Percentiles rank a stretch among this genome's conserved stretches.
These are phyloP conservation scores for Sphenopsis melanotis DNA, from an alignment of 2,797 vertebrate species.

Conservation along the genomic window DNA sequence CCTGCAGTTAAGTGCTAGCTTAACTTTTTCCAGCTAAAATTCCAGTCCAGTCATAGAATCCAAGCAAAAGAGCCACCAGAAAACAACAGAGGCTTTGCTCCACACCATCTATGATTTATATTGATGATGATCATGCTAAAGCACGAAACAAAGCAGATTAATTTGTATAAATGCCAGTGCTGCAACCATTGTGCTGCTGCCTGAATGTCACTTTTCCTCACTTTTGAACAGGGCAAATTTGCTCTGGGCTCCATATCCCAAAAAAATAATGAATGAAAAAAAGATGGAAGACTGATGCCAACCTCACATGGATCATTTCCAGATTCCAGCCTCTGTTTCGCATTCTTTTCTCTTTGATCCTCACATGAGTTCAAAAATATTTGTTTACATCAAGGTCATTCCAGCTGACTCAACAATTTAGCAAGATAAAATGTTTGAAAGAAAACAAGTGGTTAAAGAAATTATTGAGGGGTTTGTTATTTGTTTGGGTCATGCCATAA, in stretches of 20 bases:
- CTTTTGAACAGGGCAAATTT: neutral
- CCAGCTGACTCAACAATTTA: slow-evolving; percentile 28
- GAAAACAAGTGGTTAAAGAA: slow-evolving; percentile 45
- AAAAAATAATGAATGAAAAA: slow-evolving; percentile 2
- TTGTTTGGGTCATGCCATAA: slow-evolving; percentile 27
- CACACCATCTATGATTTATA: neutral
- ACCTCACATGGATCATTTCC: neutral
- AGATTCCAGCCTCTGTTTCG: neutral
- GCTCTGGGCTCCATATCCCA: neutral
- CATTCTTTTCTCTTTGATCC: slow-evolving; percentile 28
- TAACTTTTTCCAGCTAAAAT: neutral
- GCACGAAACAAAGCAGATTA: neutral
- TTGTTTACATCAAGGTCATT: slow-evolving; percentile 51
- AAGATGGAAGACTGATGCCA: slow-evolving; percentile 2
- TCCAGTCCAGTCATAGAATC: neutral
- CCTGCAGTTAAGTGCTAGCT: neutral
- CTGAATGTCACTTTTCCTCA: neutral
- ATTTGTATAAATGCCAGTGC: neutral
- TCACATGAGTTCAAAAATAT: slow-evolving; percentile 37
- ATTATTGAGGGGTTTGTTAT: neutral
- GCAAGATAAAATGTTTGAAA: slow-evolving; percentile 18
- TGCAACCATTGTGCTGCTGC: neutral
- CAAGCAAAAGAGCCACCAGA: neutral
- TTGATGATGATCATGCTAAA: neutral
- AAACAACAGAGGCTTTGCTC: neutral